phyloP scores from a whole-genome alignment of 2,797 vertebrate genomes.

The Muscicapa comitata region DNA sequence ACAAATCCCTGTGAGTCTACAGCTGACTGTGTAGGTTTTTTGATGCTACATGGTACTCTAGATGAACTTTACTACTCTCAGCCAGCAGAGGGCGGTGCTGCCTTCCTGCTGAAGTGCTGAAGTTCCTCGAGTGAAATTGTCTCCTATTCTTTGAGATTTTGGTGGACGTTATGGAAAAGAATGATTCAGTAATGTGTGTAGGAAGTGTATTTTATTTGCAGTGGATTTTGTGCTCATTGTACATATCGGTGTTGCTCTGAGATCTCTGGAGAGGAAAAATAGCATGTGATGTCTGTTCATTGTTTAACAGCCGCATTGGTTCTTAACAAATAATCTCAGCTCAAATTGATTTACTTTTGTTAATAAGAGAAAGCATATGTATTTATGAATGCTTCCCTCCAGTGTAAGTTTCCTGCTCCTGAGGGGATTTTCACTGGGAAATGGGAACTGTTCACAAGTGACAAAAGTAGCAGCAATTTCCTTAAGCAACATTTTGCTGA shows the following conservation, averaged over 20 bases:
- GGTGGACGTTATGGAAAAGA: not conserved
- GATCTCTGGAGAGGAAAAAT: not conserved
- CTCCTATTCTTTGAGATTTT: not conserved
- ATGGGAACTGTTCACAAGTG: not conserved
- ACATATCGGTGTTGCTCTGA: not conserved
- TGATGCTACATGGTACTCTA: not conserved
- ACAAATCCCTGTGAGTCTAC: not conserved
- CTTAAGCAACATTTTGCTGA: not conserved
- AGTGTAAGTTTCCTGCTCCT: not conserved
- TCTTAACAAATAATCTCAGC: not conserved
- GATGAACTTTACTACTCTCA: not conserved
- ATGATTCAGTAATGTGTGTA: not conserved
- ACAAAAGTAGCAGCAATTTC: not conserved
- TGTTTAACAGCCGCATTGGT: not conserved
- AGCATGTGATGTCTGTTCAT: not conserved
- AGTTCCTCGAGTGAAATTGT: not conserved
- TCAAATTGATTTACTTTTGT: not conserved
- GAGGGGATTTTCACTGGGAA: not conserved
- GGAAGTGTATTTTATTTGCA: not conserved
- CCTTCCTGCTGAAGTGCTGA: not conserved
- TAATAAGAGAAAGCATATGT: not conserved
- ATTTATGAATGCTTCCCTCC: not conserved
- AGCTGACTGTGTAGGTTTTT: not conserved
- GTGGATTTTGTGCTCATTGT: not conserved
- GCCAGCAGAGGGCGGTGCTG: not conserved